Evolutionary conservation across 2,888 invertebrate genomes (phyloP), one percentile per base, ranked within the genome.

Genomic region (Noctua janthina): DNA sequence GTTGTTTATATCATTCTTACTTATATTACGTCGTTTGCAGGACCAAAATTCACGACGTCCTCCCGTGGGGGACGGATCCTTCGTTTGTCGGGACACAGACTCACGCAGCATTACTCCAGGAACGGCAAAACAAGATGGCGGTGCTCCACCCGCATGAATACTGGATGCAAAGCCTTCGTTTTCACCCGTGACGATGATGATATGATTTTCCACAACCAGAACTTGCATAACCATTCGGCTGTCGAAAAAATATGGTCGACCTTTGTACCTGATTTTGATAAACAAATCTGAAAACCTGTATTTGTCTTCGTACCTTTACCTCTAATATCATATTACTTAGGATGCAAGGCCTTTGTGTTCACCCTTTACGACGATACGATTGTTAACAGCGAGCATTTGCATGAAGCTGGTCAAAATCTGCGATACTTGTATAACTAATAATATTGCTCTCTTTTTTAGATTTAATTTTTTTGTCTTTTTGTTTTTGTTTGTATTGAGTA

Each of bases 111-210:
- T 20, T 89, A 91, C 4, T 84, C 78, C 8, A 85, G 87, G 1
- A 89, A 90, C 0, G 68, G 76, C 29, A 91, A 89, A 76, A 87
- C 83, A 0, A 82, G 91, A 17, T 93, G 93, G 93, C 91, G 87
- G 75, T 93, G 93, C 71, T 89, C 90, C 7, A 91, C 91, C 1
- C 90, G 6, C 64, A 64, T 64, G 64, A 64, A 64, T 17, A 64
- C 64, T 64, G 64, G 64, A 35, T 64, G 64, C 17, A 64, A 64
- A 8, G 64, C 64, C 10, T 64, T 64, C 10, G 64, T 10, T 20
- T 64, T 64, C 64, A 64, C 10, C 17, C 64, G 35, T 17, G 64
- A 64, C 64, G n/a, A 4, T 17, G 35, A 35, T 64, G 64, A 17
- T 64, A 35, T 35, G 64, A 64, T 64, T 35, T 35, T 64, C n/a